A percentile compares a stretch with the other conserved stretches of the same genome.
phyloP scores from a whole-genome alignment of 2,797 vertebrate genomes.

The Spondyliosoma cantharus region DNA sequence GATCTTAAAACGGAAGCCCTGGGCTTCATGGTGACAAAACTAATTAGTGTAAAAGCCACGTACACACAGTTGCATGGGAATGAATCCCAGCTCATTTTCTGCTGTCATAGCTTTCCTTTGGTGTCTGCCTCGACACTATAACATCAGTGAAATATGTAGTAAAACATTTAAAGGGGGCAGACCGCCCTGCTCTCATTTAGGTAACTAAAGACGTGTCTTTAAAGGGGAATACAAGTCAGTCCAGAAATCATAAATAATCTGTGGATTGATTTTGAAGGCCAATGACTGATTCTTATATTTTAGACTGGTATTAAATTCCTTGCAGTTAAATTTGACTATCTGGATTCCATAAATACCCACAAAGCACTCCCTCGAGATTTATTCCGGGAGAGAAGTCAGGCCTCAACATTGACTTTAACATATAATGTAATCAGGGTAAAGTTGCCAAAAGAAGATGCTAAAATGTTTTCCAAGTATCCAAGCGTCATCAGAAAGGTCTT shows the following conservation, averaged over 20 bases:
- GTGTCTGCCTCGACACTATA: constrained; percentile 30
- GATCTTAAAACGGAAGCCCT: constrained; percentile 64
- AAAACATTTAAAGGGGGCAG: constrained; percentile 41
- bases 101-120: constrained; percentile 40
- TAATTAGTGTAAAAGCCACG: constrained; percentile 69
- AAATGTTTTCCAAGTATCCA: too few species aligned
- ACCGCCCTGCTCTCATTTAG: constrained; percentile 19
- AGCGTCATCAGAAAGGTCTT: too few species aligned
- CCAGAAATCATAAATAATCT: not conserved
- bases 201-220: constrained; percentile 23
- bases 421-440: not conserved
- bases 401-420: not conserved
- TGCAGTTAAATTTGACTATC: constrained; percentile 1
- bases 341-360: not conserved
- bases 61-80: constrained; percentile 50
- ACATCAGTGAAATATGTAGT: constrained; percentile 34
- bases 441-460: not conserved
- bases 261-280: not conserved
- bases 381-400: not conserved
- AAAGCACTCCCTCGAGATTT: not conserved
- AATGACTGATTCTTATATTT: constrained; percentile 17
- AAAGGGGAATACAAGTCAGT: constrained; percentile 1
- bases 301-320: not conserved
- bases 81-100: constrained; percentile 57
- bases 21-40: constrained; percentile 69